Base-by-base conservation (phyloP, 1,140 invertebrate genomes). In the Marisa cornuarietis region DNA sequence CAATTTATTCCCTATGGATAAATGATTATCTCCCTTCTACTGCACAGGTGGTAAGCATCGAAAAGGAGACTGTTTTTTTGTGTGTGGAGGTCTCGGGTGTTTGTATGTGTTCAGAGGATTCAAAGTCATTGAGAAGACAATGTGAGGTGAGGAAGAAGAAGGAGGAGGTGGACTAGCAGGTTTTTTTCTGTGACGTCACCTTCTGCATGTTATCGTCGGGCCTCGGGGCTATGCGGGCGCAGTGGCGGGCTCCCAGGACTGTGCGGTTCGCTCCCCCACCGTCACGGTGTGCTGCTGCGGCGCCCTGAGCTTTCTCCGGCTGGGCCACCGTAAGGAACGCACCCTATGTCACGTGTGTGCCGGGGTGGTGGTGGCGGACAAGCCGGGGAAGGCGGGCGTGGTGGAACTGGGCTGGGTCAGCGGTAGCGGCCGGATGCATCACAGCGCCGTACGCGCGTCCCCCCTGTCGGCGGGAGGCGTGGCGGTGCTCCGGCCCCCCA, bases 401-500 rank as follows among this genome's bases (percentile, higher is more conserved):
- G 61, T 42, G 22, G 24, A 54, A 26, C 74, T 49, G n/a, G 76
- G 24, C 63, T 31, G 20, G 65, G 20, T n/a, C 24, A 52, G 68
- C 13, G 54, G 24, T 14, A 54, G 76, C 24, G n/a, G 51, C 72
- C 78, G 76, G 77, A 81, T 81, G 80, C 80, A 81, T 63, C 78
- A 49, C 31, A 79, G 58, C 71, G 51, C 76, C 71, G 65, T 78
- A 71, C 78, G 77, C 68, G 14, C 62, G 18, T 49, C 58, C 76
- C 20, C 52, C 54, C 78, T 81, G 82, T 65, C 75, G 16, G 76
- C 74, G 22, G 76, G 76, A 14, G 63, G 63, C 0, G 63, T 77
- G 76, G 65, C 76, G 63, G 42, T 77, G 76, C 62, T 77, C 42
- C 76, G 83, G 68, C 85, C 85, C 0, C 85, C 85, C 22, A 86